Evolutionary conservation across 2,888 invertebrate genomes (phyloP).

Genomic region (Bombylius discolor): DNA sequence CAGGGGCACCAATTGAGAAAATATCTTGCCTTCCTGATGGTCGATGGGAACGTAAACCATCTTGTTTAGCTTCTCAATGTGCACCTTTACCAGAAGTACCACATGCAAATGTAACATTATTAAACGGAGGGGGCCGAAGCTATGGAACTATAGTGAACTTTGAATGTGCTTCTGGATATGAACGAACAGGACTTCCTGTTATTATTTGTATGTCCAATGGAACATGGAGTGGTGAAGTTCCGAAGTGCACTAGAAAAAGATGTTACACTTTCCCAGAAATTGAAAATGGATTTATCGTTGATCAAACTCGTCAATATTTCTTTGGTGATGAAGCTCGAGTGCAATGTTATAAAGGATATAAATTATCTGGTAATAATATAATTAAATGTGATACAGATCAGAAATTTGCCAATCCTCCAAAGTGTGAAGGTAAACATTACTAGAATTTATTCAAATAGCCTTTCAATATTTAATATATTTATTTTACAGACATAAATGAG

Average conservation of each 20-base stretch:
- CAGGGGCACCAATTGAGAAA: constrained; percentile 73
- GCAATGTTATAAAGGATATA: constrained; percentile 83
- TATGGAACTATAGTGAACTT: constrained; percentile 88
- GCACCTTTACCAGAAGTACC: constrained; percentile 73
- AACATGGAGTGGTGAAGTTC: constrained; percentile 87
- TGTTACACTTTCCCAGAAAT: constrained; percentile 58
- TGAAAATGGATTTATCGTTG: constrained; percentile 76
- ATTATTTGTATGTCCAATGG: constrained; percentile 91
- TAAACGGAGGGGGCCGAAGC: constrained; percentile 83
- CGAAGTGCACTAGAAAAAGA: constrained; percentile 60
- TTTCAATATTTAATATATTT: background rate
- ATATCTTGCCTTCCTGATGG: constrained; percentile 84
- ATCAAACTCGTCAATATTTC: constrained; percentile 59
- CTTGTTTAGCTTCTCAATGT: constrained; percentile 86
- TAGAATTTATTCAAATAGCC: no score
- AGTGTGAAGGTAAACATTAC: constrained; percentile 52
- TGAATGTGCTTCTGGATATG: constrained; percentile 84
- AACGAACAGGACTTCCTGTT: constrained; percentile 77
- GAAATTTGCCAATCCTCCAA: constrained; percentile 68
- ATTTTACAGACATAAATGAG: constrained; percentile 64
- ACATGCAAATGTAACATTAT: constrained; percentile 71
- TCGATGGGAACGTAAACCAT: constrained; percentile 83
- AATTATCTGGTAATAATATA: constrained; percentile 69
- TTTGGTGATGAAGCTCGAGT: constrained; percentile 84
- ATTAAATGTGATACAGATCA: constrained; percentile 76